Evolutionary conservation across 1,140 invertebrate genomes (phyloP).

Genomic region (Drosophila suzukii): DNA sequence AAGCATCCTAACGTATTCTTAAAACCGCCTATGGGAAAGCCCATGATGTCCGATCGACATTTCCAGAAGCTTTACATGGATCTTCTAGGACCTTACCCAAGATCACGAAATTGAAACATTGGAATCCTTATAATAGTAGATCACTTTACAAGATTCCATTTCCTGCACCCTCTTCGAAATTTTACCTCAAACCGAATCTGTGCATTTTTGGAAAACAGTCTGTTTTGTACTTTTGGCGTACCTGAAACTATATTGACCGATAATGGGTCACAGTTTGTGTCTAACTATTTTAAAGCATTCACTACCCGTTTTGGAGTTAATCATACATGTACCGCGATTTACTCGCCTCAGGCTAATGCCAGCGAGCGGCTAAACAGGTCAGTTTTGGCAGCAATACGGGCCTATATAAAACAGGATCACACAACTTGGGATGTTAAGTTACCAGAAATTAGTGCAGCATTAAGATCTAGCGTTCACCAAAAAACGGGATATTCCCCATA

Average conservation of each 20-base stretch:
- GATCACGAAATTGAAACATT: slow-evolving; percentile 5
- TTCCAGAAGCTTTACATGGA: slow-evolving; percentile 15
- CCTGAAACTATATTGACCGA: slow-evolving; percentile 6
- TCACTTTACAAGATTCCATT: slow-evolving; percentile 13
- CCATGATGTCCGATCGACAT: slow-evolving; percentile 8
- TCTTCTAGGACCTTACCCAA: slow-evolving; percentile 3
- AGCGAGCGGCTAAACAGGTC: slow-evolving; percentile 23
- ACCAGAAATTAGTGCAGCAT: slow-evolving; percentile 14
- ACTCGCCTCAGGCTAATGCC: slow-evolving; percentile 25
- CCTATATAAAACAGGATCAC: slow-evolving; percentile 23
- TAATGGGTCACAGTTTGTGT: slow-evolving; percentile 8
- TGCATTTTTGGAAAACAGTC: slow-evolving; percentile 5
- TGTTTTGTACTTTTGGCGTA: slow-evolving; percentile 12
- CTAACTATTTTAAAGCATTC: slow-evolving; percentile 6
- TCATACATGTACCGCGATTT: slow-evolving; percentile 21
- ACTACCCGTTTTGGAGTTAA: slow-evolving; percentile 15
- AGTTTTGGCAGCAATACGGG: slow-evolving; percentile 10
- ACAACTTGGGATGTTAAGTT: slow-evolving; percentile 15
- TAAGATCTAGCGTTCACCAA: slow-evolving; percentile 9
- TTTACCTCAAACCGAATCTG: slow-evolving; percentile 1
- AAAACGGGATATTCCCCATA: slow-evolving; percentile 10
- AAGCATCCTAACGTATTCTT: slow-evolving; percentile 20
- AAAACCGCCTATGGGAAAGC: slow-evolving; percentile 10
- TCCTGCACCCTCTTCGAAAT: slow-evolving; percentile 2
- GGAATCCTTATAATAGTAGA: slow-evolving; percentile 12